Evolutionary conservation across 2,113 vertebrate species (phyloP).

Genomic region (Colinus virginianus): DNA sequence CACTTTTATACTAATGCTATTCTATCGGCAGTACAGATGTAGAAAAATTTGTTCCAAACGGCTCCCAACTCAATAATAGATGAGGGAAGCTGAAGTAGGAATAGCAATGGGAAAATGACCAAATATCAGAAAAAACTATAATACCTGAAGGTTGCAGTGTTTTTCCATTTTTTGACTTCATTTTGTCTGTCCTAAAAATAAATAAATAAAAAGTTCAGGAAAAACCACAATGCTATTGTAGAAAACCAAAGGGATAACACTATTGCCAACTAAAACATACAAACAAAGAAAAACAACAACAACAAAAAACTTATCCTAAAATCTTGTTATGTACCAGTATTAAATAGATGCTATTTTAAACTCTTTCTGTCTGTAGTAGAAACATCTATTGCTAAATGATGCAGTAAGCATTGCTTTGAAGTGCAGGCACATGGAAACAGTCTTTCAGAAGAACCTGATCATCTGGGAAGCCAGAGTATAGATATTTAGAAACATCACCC

Average conservation of each 20-base stretch:
- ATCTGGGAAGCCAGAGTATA: neutral
- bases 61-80: neutral
- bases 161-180: neutral
- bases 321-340: neutral
- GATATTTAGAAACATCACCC: neutral
- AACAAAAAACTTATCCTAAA: neutral
- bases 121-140: neutral
- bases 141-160: slow-evolving; percentile 61
- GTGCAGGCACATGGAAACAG: neutral
- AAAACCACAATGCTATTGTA: neutral
- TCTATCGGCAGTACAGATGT: neutral
- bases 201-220: slow-evolving; percentile 28
- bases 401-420: neutral
- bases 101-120: neutral
- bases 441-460: neutral
- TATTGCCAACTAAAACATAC: neutral
- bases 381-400: neutral
- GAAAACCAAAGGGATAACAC: neutral
- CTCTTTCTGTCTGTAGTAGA: neutral
- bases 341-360: slow-evolving; percentile 34
- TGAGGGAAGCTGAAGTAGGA: neutral
- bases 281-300: no score
- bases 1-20: neutral
- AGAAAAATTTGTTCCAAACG: neutral
- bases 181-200: slow-evolving; percentile 49